These are phyloP conservation scores for Chaetogeoica ovagalla DNA, from an alignment of 2,888 invertebrate genomes.

Conservation along the genomic window DNA sequence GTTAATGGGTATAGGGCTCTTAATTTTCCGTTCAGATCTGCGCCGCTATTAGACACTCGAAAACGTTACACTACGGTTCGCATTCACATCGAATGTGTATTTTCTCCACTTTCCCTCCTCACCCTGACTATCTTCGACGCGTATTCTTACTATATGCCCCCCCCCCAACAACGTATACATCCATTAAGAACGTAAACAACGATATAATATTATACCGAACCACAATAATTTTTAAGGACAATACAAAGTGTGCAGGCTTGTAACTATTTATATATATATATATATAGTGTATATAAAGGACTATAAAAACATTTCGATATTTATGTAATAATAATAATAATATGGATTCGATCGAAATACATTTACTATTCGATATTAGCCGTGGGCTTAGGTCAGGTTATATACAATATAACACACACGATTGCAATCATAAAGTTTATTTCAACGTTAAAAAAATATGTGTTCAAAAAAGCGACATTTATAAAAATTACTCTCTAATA, in stretches of 20 bases:
- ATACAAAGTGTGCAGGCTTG: constrained; percentile 7
- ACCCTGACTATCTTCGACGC: background rate
- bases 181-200: constrained; percentile 38
- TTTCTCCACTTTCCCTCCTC: background rate
- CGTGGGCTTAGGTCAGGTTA: no score
- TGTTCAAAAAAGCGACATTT: no score
- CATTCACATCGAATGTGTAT: constrained; percentile 6
- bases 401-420: no score
- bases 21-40: constrained; percentile 33
- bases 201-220: background rate
- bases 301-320: constrained; percentile 17
- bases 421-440: no score
- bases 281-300: no score
- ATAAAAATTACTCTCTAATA: no score
- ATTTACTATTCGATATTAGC: no score
- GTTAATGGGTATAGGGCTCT: constrained; percentile 43
- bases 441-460: no score
- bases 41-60: constrained; percentile 28
- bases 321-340: background rate
- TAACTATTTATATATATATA: no score
- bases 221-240: constrained; percentile 10
- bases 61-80: constrained; percentile 13
- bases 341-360: no score
- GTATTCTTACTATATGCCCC: background rate
- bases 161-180: background rate